Evolutionary conservation across 2,888 invertebrate genomes (phyloP).

Genomic region (Proisotoma minuta): DNA sequence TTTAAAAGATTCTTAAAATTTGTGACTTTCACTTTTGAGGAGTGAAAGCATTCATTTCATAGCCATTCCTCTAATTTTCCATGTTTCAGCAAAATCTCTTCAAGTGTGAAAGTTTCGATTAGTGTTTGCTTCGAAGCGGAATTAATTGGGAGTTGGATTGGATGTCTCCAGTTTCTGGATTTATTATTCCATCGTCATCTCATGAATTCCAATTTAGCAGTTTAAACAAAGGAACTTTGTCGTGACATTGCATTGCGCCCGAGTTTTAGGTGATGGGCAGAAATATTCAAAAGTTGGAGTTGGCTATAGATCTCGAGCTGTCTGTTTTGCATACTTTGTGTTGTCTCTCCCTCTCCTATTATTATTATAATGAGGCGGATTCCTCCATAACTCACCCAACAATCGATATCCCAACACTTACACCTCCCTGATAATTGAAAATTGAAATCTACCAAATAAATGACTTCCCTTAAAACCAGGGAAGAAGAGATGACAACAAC

Average conservation of each 20-base stretch:
- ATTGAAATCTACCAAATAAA: constrained; percentile 3
- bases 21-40: too few relatives aligned
- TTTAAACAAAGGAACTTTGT: too few relatives aligned
- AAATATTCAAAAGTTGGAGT: constrained; percentile 31
- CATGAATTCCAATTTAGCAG: too few relatives aligned
- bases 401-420: neutral
- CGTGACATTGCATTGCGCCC: too few relatives aligned
- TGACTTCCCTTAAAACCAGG: neutral
- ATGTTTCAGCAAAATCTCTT: constrained; percentile 34
- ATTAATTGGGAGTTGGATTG: constrained; percentile 44
- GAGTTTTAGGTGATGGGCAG: neutral
- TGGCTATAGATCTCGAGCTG: constrained; percentile 27
- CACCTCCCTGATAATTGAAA: constrained; percentile 10
- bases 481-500: too few relatives aligned
- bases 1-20: too few relatives aligned
- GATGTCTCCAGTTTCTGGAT: too few relatives aligned
- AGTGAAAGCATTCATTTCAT: too few relatives aligned
- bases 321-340: constrained; percentile 32
- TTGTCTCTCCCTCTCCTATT: constrained; percentile 11
- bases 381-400: constrained; percentile 14
- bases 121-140: constrained; percentile 47
- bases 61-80: too few relatives aligned
- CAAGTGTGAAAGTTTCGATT: constrained; percentile 47
- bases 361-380: constrained; percentile 11
- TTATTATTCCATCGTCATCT: too few relatives aligned